Base-by-base conservation (phyloP, 2,797 vertebrate genomes). In the Muscicapa comitata region DNA sequence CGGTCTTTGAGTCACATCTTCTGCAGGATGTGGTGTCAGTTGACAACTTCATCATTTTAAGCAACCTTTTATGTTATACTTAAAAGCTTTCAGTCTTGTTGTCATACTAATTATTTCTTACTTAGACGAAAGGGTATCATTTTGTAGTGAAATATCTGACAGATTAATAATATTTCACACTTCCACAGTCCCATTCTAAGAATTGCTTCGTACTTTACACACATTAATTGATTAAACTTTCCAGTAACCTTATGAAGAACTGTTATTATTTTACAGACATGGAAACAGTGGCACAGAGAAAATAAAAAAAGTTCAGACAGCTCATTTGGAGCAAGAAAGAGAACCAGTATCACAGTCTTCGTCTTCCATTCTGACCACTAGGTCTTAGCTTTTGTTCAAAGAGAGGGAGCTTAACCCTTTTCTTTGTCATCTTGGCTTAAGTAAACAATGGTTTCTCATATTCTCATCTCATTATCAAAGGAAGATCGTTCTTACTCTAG, bases 1-100 rank as follows among this genome's bases (percentile, higher is more conserved):
- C 1, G 6, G 63, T 83, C 77, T 93, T 88, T 94, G 73, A 93
- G 88, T 75, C 19, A 53, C 66, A 66, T 10, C 80, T 88, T 95
- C 53, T 89, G 15, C 17, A 79, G 28, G 73, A 62, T 0, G 1
- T 63, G 38, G 26, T 94, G 45, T 82, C 86, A 83, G 7, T 40
- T 89, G 78, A 66, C 75, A 95, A 33, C 4, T 43, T 91, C 23
- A 29, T 74, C 61, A 50, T 82, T 93, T 48, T 55, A 86, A 68
- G 19, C 9, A 72, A 66, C 50, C 78, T 94, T 91, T 95, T 92
- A 66, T 91, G 62, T 87, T 89, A 67, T 47, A 50, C 68, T 74
- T 90, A 61, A 73, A 89, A 92, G 50, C 89, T 95, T 93, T 94
- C 67, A 85, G 66, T 92, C 73, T 86, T 84, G 59, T 88, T 84